Evolutionary conservation across 2,888 invertebrate species (phyloP).

Genomic region (Dryococelus australis): DNA sequence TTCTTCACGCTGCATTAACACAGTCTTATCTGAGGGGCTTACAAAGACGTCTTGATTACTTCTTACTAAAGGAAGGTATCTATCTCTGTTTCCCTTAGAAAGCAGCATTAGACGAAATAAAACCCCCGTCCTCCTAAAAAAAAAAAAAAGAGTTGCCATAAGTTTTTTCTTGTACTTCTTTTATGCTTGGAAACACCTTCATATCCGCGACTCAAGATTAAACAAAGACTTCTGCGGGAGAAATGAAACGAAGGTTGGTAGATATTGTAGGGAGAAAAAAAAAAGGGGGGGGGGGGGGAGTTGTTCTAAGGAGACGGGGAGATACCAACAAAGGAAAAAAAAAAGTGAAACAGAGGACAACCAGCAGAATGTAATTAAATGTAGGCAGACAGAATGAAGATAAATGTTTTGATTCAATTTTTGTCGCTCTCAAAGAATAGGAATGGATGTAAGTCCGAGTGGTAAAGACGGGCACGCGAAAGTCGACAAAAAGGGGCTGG

Average conservation of each 20-base stretch:
- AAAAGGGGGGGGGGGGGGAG: too few relatives aligned
- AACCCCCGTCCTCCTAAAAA: too few relatives aligned
- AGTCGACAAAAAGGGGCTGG: too few relatives aligned
- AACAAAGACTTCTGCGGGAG: neutral
- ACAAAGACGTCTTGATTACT: too few relatives aligned
- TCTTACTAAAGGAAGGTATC: too few relatives aligned
- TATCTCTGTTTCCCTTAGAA: too few relatives aligned
- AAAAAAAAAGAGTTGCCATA: neutral
- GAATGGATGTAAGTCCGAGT: neutral
- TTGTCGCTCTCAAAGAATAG: neutral
- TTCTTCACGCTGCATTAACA: too few relatives aligned
- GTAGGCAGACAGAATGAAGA: neutral
- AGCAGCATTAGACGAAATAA: too few relatives aligned
- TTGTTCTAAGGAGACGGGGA: neutral
- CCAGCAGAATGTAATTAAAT: neutral
- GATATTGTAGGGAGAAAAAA: neutral
- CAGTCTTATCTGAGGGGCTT: too few relatives aligned
- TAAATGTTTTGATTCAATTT: conserved; percentile 16
- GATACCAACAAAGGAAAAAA: neutral
- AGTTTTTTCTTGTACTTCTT: neutral
- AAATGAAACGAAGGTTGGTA: neutral
- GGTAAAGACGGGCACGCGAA: neutral
- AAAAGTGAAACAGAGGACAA: neutral
- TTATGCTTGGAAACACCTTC: neutral
- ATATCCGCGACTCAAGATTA: neutral